These are phyloP conservation scores for Psylliodes chrysocephalus DNA, from an alignment of 2,888 invertebrate genomes.

Conservation along the genomic window DNA sequence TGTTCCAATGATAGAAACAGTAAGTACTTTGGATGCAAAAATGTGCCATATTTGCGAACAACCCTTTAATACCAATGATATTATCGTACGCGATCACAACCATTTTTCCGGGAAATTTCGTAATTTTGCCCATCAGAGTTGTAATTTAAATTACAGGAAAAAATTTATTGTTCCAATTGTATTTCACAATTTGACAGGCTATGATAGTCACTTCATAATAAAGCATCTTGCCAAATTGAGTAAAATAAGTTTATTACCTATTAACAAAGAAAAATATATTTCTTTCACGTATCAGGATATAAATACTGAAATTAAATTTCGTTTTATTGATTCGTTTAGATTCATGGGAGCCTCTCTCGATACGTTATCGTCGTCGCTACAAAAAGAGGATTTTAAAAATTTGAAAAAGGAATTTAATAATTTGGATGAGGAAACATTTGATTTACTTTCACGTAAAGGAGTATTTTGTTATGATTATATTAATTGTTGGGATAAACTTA, in stretches of 20 bases:
- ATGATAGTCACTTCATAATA: neutral
- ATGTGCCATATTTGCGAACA: too few species aligned
- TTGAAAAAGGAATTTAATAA: too few species aligned
- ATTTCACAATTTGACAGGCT: neutral
- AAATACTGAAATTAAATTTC: neutral
- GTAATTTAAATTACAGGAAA: too few species aligned
- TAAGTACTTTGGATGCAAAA: too few species aligned
- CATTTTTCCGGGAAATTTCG: too few species aligned
- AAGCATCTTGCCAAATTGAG: neutral
- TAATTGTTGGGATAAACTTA: constrained; percentile 31
- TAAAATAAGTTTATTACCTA: neutral
- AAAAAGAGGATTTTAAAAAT: too few species aligned
- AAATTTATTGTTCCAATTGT: neutral
- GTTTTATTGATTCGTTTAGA: neutral
- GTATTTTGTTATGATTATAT: constrained; percentile 49
- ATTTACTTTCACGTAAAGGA: neutral
- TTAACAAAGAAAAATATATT: neutral
- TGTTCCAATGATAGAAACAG: constrained; percentile 35
- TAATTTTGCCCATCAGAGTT: too few species aligned
- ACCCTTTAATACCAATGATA: too few species aligned
- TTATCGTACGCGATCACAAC: too few species aligned
- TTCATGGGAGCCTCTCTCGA: too few species aligned
- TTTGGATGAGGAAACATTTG: too few species aligned
- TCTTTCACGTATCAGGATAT: neutral
- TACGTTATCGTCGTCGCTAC: too few species aligned